Percentiles rank a stretch among this genome's conserved stretches.
phyloP scores from a whole-genome alignment of 1,140 invertebrate species.

The Penaeus chinensis region DNA sequence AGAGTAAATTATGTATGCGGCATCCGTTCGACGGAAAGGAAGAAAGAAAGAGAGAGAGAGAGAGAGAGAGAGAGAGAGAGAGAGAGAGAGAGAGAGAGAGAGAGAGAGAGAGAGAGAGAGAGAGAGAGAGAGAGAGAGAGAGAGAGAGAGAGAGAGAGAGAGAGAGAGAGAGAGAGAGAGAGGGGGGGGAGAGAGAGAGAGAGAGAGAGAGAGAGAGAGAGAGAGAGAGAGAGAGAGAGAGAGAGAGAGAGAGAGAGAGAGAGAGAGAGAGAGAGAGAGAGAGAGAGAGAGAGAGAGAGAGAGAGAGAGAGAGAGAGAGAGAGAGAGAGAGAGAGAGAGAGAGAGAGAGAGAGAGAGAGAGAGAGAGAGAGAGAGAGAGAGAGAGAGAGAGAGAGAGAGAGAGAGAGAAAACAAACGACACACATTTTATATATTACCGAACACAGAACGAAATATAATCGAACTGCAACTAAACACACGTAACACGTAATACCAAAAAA shows the following conservation, averaged over 20 bases:
- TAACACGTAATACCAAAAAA: not conserved
- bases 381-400: not conserved
- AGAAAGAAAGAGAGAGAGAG: not conserved
- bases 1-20: not conserved
- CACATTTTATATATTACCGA: not conserved
- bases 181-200: not conserved
- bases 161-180: not conserved
- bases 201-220: not conserved
- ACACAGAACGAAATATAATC: not conserved
- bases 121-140: not conserved
- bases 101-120: not conserved
- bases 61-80: not conserved
- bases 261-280: not conserved
- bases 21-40: not conserved
- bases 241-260: not conserved
- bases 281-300: not conserved
- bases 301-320: not conserved
- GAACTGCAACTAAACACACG: not conserved
- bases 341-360: not conserved
- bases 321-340: not conserved
- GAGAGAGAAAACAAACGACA: not conserved
- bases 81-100: not conserved
- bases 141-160: conserved; percentile 6
- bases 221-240: not conserved
- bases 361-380: not conserved